Evolutionary conservation across 2,888 invertebrate species (phyloP).

Genomic region (Omphaloscelis lunosa): DNA sequence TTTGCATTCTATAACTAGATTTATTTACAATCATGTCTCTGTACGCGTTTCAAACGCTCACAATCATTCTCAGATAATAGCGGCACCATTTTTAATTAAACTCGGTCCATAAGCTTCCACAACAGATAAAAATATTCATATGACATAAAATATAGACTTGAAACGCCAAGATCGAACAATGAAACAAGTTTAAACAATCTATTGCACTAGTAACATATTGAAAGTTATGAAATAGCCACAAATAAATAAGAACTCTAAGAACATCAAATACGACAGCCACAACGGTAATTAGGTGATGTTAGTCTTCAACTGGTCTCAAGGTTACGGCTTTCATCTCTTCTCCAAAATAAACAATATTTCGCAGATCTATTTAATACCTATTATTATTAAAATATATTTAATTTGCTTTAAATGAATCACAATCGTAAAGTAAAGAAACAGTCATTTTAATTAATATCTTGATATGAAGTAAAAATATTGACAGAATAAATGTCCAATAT

Average conservation of each 20-base stretch:
- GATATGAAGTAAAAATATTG: constrained; percentile 28
- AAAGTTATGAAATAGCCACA: constrained; percentile 63
- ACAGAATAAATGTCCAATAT: not conserved
- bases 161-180: constrained; percentile 56
- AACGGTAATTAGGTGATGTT: constrained; percentile 54
- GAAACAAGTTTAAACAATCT: constrained; percentile 59
- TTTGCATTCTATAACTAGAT: constrained; percentile 62
- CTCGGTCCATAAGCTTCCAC: constrained; percentile 61
- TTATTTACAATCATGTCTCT: constrained; percentile 75
- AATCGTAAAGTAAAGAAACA: not conserved
- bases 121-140: constrained; percentile 61
- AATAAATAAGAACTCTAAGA: constrained; percentile 66
- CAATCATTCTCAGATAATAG: constrained; percentile 65
- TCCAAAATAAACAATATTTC: constrained; percentile 41
- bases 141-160: constrained; percentile 58
- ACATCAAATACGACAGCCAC: constrained; percentile 56
- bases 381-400: too few relatives aligned
- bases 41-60: constrained; percentile 77
- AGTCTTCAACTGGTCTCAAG: constrained; percentile 35
- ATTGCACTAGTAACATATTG: constrained; percentile 66
- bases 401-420: constrained; percentile 3
- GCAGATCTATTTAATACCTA: constrained; percentile 27
- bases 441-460: not conserved
- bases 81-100: constrained; percentile 67
- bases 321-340: constrained; percentile 21